Evolutionary conservation across 92 coral and sea anemone genomes (phyloP).

Genomic region (Porites divaricata): DNA sequence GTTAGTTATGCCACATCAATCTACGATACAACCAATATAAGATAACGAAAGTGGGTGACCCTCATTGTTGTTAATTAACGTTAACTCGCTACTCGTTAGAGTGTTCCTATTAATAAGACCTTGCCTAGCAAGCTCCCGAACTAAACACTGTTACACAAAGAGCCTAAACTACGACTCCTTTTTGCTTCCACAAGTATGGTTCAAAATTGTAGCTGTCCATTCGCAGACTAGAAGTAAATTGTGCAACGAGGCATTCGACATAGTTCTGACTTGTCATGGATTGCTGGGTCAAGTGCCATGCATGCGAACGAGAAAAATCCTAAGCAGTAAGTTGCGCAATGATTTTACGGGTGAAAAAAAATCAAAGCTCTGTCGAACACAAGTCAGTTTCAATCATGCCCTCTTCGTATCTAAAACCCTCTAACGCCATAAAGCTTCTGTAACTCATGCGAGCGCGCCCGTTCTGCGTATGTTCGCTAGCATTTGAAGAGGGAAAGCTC

Average conservation of each 20-base stretch:
- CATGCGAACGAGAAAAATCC: too few relatives aligned
- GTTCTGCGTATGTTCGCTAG: background rate
- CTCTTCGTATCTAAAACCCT: constrained; percentile 34
- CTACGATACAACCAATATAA: constrained; percentile 5
- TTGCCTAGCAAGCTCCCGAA: constrained; percentile 47
- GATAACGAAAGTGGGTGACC: constrained; percentile 33
- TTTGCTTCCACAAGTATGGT: background rate
- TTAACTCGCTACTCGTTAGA: constrained; percentile 17
- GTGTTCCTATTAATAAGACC: constrained; percentile 1
- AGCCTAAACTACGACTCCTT: background rate
- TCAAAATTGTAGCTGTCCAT: too few relatives aligned
- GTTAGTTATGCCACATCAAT: too few relatives aligned
- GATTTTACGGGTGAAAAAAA: too few relatives aligned
- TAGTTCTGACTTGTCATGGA: background rate
- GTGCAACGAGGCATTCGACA: background rate
- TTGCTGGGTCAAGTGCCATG: constrained; percentile 27
- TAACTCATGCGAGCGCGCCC: constrained; percentile 22
- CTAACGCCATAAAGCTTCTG: constrained; percentile 34
- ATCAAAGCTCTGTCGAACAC: constrained; percentile 48
- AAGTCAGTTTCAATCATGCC: constrained; percentile 49
- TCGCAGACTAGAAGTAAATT: too few relatives aligned
- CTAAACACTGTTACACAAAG: constrained; percentile 7
- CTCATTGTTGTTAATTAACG: constrained; percentile 21
- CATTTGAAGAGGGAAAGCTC: constrained; percentile 20
- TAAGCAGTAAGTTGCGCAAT: too few relatives aligned